Conservation (phyloP, 2,888 invertebrate genomes). For the Acronicta leporina region DNA sequence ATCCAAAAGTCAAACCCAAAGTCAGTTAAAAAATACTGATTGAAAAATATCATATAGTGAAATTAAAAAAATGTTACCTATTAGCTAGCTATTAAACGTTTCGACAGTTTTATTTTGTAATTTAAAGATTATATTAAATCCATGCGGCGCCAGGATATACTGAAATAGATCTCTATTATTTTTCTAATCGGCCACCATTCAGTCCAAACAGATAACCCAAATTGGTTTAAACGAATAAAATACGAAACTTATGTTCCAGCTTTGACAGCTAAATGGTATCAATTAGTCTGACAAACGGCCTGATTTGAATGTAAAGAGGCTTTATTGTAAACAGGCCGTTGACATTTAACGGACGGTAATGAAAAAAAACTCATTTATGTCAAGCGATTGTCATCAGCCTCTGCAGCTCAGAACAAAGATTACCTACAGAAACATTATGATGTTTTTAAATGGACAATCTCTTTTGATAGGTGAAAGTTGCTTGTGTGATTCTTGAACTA, state of each 20-base stretch:
- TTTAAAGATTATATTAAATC: background rate
- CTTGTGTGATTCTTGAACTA: background rate
- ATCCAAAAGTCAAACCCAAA: no score
- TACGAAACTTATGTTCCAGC: slow-evolving; percentile 17
- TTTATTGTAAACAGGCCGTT: slow-evolving; percentile 23
- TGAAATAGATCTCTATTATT: slow-evolving; percentile 2
- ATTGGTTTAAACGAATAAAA: slow-evolving; percentile 47
- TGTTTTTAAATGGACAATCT: slow-evolving; percentile 6
- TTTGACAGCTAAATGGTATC: slow-evolving; percentile 30
- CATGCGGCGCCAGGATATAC: background rate
- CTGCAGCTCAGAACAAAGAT: background rate
- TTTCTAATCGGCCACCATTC: slow-evolving; percentile 27
- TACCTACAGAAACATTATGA: background rate
- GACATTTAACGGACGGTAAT: slow-evolving; percentile 18
- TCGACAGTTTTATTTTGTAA: background rate
- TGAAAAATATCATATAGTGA: no score
- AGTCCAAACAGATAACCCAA: slow-evolving; percentile 27
- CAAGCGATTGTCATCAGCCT: slow-evolving; percentile 12
- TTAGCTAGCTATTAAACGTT: background rate
- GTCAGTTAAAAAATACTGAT: no score
- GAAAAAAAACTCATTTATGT: slow-evolving; percentile 14
- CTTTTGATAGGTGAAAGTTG: slow-evolving; percentile 1
- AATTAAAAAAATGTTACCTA: no score
- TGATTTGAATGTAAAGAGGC: slow-evolving; percentile 35
- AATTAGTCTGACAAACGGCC: slow-evolving; percentile 24